Conservation (phyloP, 2,113 vertebrate species). For the Mirza zaza region DNA sequence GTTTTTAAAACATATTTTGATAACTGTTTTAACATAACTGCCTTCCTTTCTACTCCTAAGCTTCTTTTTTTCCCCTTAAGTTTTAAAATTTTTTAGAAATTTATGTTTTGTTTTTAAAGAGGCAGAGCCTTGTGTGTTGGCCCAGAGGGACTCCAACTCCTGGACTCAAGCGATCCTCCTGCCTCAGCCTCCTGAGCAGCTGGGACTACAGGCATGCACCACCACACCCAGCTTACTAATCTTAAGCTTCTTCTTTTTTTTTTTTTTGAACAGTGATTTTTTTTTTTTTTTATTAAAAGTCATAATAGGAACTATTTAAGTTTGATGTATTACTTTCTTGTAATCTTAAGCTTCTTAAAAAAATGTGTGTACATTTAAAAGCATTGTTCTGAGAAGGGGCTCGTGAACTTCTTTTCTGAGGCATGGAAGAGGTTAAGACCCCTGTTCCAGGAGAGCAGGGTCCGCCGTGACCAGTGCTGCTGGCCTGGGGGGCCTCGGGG, state of each 20-base stretch:
- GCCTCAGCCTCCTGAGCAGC: neutral
- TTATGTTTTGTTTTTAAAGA: neutral
- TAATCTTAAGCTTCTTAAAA: neutral
- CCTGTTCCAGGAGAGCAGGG: neutral
- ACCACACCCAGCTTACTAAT: neutral
- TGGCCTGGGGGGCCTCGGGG: rapidly evolving
- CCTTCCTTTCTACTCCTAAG: slow-evolving; percentile 1
- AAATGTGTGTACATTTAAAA: neutral
- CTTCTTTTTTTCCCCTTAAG: neutral
- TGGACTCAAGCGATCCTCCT: neutral
- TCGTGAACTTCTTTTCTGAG: neutral
- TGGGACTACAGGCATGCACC: neutral
- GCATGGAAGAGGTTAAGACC: neutral
- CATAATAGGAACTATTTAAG: too few species aligned
- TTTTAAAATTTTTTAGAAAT: too few species aligned
- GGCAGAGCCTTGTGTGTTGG: neutral
- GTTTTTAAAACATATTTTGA: slow-evolving; percentile 41
- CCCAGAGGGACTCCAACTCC: neutral
- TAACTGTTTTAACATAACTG: slow-evolving; percentile 16
- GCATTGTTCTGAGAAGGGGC: neutral
- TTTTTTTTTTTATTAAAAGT: too few species aligned
- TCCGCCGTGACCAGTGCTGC: rapidly evolving
- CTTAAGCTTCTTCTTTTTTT: neutral
- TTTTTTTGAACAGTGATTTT: too few species aligned
- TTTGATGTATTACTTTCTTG: too few species aligned